A percentile compares a stretch with the other conserved stretches of the same genome.
These are phyloP conservation scores for Martes martes DNA, from an alignment of 2,113 vertebrate species.

Conservation along the genomic window DNA sequence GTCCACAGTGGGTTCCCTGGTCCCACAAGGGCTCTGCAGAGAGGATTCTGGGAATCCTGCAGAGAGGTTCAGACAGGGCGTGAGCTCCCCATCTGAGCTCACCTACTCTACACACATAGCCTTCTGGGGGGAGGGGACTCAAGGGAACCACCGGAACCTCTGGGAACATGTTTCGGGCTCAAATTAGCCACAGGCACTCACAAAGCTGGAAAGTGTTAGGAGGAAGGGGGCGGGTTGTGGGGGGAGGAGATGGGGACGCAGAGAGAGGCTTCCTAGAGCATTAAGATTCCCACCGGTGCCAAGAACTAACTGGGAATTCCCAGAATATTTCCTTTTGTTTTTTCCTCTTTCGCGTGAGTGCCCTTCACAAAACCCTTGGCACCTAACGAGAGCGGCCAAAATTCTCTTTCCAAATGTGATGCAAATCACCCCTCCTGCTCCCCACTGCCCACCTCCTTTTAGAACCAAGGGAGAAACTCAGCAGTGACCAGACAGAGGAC, in stretches of 20 bases:
- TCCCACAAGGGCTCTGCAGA: neutral
- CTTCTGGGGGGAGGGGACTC: neutral
- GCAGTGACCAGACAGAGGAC: neutral
- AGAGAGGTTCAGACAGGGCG: neutral
- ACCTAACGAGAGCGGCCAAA: conserved; percentile 29
- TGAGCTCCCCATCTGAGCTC: neutral
- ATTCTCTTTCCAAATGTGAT: conserved; percentile 16
- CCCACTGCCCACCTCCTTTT: neutral
- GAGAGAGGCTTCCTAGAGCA: neutral
- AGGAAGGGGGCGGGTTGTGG: neutral
- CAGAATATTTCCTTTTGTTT: conserved; percentile 65
- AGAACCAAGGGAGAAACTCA: neutral
- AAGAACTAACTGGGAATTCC: conserved; percentile 65
- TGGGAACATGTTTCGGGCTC: neutral
- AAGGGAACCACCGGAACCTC: neutral
- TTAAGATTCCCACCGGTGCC: neutral
- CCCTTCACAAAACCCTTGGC: conserved; percentile 22
- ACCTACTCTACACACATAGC: neutral
- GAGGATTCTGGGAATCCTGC: too few species aligned
- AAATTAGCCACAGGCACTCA: neutral
- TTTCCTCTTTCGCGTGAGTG: conserved; percentile 38
- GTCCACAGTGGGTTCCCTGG: neutral
- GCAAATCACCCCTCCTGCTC: neutral
- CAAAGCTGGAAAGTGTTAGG: neutral
- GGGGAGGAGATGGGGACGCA: accelerated